Evolutionary conservation across 2,797 vertebrate genomes (phyloP), one percentile per base, ranked within the genome.

Genomic region (Tenualosa thibaudeaui): DNA sequence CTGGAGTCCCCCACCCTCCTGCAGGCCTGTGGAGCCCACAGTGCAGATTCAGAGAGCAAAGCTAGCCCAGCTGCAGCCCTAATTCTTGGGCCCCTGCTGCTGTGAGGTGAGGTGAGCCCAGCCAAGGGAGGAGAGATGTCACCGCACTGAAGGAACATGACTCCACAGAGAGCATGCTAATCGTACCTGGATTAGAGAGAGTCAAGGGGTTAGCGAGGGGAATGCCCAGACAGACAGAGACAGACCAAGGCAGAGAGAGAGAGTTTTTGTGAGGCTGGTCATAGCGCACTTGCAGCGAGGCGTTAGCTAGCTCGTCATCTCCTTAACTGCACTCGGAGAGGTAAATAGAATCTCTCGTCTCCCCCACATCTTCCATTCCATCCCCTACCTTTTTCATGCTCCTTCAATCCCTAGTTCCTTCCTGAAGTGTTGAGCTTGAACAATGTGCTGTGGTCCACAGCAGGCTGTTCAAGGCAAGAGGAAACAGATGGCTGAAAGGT

Each of bases 401-500:
- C 37, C 40, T 46, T 78, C 71, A 19, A 46, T 78, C 71, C 40
- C 19, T 0, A 43, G 40, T 78, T 78, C 71, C 71, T 78, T 78
- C 19, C 71, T 78, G 71, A 78, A 78, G 71, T 78, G 71, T 78
- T 78, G 19, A 46, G 37, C 15, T 78, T 78, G 81, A 86, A 83
- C 68, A 84, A 84, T 83, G 81, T 82, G 71, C 68, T 15, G 15
- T 81, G 24, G 62, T 85, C 86, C 81, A 81, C 53, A n/a, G 81
- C 60, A 53, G n/a, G 31, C 49, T 78, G 46, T 78, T 46, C 40
- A 71, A 84, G 31, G 49, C 50, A 85, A 82, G 71, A 62, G 87
- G 88, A 86, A 89, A 88, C 88, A 85, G 83, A 89, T 89, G 87
- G 86, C 83, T n/a, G 65, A 83, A 85, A 86, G 82, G 85, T 86